A percentile compares a stretch with the other conserved stretches of the same genome.
These are phyloP conservation scores for Brachionus plicatilis DNA, from an alignment of 1,140 invertebrate genomes.

Conservation along the genomic window DNA sequence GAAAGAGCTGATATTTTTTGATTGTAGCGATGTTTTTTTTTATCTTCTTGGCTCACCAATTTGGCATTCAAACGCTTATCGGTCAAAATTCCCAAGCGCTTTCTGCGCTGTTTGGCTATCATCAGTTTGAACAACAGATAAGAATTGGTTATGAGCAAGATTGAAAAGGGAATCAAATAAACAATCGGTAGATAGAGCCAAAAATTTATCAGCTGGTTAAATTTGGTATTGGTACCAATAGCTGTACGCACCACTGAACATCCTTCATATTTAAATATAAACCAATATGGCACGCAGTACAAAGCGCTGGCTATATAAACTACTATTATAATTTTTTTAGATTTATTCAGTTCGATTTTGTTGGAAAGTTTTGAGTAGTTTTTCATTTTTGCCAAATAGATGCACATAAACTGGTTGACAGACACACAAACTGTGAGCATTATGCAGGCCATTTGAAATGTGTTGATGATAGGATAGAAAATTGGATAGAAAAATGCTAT, in stretches of 20 bases:
- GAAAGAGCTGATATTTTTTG: neutral
- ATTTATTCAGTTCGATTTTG: neutral
- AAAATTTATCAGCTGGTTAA: slow-evolving; percentile 13
- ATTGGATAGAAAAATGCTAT: slow-evolving; percentile 19
- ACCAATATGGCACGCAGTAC: slow-evolving; percentile 24
- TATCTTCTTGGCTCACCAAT: neutral
- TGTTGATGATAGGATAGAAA: slow-evolving; percentile 34
- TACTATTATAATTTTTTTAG: neutral
- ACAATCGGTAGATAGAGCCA: slow-evolving; percentile 31
- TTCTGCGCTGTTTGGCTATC: neutral
- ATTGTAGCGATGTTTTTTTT: neutral
- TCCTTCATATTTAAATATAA: neutral
- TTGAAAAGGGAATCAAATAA: slow-evolving; percentile 27
- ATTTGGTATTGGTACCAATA: neutral
- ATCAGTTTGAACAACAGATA: slow-evolving; percentile 9
- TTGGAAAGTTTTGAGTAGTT: slow-evolving; percentile 3
- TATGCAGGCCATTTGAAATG: slow-evolving; percentile 39
- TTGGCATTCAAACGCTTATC: neutral
- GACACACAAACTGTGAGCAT: slow-evolving; percentile 35
- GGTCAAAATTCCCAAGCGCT: neutral
- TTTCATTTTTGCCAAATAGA: neutral
- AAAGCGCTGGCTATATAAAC: slow-evolving; percentile 29
- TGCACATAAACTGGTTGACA: slow-evolving; percentile 33
- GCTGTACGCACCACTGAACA: neutral
- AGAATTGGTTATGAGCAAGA: slow-evolving; percentile 20